Evolutionary conservation across 1,140 invertebrate genomes (phyloP), one percentile per base, ranked within the genome.

Genomic region (Cheumatopsyche charites): DNA sequence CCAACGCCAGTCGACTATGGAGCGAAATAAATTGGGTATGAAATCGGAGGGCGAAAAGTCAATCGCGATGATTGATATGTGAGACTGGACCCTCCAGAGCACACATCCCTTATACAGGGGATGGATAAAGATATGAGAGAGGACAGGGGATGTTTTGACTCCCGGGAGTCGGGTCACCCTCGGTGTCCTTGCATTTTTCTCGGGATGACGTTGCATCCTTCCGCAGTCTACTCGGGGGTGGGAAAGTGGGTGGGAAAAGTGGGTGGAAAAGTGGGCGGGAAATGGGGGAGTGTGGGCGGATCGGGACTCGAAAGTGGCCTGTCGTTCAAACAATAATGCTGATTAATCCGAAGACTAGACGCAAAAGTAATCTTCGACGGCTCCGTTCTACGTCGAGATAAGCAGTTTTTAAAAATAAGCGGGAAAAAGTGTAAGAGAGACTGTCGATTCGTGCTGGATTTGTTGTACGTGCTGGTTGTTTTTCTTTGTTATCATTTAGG

Each of bases 11-110:
- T 58, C 49, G 55, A 67, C 42, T 36, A 58, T 29, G 67, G 67
- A 45, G 55, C 29, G 62, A 71, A 75, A 75, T 75, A 75, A 75
- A 75, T 75, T 75, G 74, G 74, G 74, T 72, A 75, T 75, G 71
- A 75, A 75, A 75, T 75, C 74, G 74, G 67, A 71, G 73, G 74
- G 67, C 42, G 74, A 75, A 75, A 75, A 75, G 74, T 75, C 74
- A 75, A 75, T 75, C 74, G 74, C 49, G 74, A 75, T 75, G 74
- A 75, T 75, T 75, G 74, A 75, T 75, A 72, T 69, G 74, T 58
- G 62, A 74, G 63, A 47, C 45, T 13, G 68, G 69, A 71, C 68
- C 62, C 70, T 66, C 52, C 58, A 6, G 6, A 7, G 3, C 9
- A 9, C 29, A 36, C 29, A 36, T 36, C 9, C 29, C 3, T 9